Evolutionary conservation across 2,888 invertebrate genomes (phyloP), one percentile per base, ranked within the genome.

Genomic region (Andrena flavipes): DNA sequence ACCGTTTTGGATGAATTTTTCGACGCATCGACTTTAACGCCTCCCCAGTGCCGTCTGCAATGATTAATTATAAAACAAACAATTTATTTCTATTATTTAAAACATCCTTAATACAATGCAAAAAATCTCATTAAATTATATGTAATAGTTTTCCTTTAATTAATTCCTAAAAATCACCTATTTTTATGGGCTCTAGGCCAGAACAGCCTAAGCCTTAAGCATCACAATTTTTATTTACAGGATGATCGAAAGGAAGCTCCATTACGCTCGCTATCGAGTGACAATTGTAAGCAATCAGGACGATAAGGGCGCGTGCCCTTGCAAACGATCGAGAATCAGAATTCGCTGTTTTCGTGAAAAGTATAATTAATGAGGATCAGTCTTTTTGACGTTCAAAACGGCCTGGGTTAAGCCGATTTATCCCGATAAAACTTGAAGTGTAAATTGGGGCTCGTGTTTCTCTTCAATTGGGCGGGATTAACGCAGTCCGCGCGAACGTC

Each of bases 331-430:
- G 23, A 29, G 20, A 42, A 60, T 54, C 48, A 8, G 7, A 62
- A 33, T 48, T 16, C 20, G 23, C n/a, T 26, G 51, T 69, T 16
- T 54, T 26, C 23, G 30, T 23, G 60, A 51, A 60, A 79, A 65
- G 20, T 62, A 13, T 48, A 60, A 26, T 64, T 51, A 62, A 42
- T 67, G 56, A 73, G 59, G 69, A 70, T 81, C 78, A 85, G 81
- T 85, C 76, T 85, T 85, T n/a, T 82, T 26, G 68, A 63, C n/a
- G 68, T 60, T 84, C 35, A 48, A 56, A 68, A 13, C 75, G 23
- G 49, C 4, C 56, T n/a, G 48, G 13, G 23, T 4, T 63, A 33
- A 72, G 30, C 33, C 63, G 49, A 49, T 64, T 23, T 16, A 23
- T 48, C 7, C n/a, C 23, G 54, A 49, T 33, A 59, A 49, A 73